Evolutionary conservation across 2,113 vertebrate genomes (phyloP).

Genomic region (Sclerurus mexicanus): DNA sequence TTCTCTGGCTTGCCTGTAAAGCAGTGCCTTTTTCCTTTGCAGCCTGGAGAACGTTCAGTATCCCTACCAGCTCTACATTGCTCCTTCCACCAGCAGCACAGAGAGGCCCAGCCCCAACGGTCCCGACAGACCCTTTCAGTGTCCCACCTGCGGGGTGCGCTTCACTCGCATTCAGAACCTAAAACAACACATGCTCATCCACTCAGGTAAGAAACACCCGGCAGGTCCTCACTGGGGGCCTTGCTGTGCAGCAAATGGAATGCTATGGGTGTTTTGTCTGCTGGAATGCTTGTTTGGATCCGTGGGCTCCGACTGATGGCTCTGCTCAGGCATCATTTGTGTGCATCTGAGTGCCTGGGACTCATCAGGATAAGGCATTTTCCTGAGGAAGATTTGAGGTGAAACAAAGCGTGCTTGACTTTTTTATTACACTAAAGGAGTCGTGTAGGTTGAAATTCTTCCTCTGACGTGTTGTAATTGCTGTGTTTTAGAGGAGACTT

Average conservation of each 20-base stretch:
- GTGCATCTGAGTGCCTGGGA: not conserved
- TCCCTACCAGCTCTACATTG: slow-evolving; percentile 96
- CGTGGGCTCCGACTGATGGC: not conserved
- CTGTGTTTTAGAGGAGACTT: not conserved
- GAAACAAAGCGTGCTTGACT: not conserved
- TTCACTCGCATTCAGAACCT: slow-evolving; percentile 99
- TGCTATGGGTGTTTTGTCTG: not conserved
- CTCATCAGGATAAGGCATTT: not conserved
- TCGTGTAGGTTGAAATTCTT: not conserved
- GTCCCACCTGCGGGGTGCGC: slow-evolving; percentile 94
- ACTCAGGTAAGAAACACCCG: slow-evolving; percentile 87
- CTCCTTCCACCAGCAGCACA: slow-evolving; percentile 89
- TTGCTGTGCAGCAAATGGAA: fast-evolving
- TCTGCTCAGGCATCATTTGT: not conserved
- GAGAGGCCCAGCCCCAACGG: slow-evolving; percentile 90
- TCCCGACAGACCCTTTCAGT: slow-evolving; percentile 94
- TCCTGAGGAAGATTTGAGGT: not conserved
- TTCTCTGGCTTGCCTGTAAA: slow-evolving; percentile 23
- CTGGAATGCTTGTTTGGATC: not conserved
- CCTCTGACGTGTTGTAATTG: not conserved
- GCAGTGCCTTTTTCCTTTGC: slow-evolving; percentile 51
- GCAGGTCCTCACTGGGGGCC: not conserved
- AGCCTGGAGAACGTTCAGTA: slow-evolving; percentile 96
- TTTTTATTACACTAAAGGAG: not conserved
- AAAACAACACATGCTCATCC: slow-evolving; percentile 99